These are phyloP conservation scores for Todiramphus chloris DNA, from an alignment of 2,113 vertebrate genomes.

Conservation along the genomic window DNA sequence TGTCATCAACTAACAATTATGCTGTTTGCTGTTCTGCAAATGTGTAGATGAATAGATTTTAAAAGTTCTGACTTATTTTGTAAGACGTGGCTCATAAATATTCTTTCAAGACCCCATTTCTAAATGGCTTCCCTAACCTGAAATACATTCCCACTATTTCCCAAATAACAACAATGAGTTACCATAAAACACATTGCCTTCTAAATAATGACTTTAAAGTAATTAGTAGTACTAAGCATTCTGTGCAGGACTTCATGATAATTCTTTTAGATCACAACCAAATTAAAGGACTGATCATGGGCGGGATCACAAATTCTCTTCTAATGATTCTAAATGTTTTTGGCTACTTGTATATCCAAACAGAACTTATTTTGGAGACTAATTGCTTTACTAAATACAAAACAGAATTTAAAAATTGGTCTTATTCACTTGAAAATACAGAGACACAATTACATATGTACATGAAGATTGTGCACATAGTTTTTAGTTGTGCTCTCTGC, in stretches of 20 bases:
- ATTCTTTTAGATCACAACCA: neutral
- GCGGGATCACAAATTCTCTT: neutral
- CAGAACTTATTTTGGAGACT: neutral
- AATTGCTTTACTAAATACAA: neutral
- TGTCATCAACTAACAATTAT: neutral
- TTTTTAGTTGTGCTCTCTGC: neutral
- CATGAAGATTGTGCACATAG: neutral
- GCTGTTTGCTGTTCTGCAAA: neutral
- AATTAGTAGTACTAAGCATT: neutral
- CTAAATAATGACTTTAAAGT: neutral
- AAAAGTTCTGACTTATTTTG: neutral
- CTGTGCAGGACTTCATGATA: neutral
- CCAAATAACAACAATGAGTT: neutral
- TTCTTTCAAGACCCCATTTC: neutral
- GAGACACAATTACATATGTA: fast-evolving
- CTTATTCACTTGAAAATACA: neutral
- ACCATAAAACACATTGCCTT: neutral
- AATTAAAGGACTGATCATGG: neutral
- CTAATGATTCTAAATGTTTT: neutral
- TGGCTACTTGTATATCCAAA: neutral
- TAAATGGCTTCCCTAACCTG: neutral
- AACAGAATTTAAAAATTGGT: neutral
- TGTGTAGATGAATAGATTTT: neutral
- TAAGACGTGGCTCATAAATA: fast-evolving
- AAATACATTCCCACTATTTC: neutral